A percentile compares a stretch with the other conserved stretches of the same genome.
These are phyloP conservation scores for Corynorhinus townsendii DNA, from an alignment of 2,113 vertebrate genomes.

Conservation along the genomic window DNA sequence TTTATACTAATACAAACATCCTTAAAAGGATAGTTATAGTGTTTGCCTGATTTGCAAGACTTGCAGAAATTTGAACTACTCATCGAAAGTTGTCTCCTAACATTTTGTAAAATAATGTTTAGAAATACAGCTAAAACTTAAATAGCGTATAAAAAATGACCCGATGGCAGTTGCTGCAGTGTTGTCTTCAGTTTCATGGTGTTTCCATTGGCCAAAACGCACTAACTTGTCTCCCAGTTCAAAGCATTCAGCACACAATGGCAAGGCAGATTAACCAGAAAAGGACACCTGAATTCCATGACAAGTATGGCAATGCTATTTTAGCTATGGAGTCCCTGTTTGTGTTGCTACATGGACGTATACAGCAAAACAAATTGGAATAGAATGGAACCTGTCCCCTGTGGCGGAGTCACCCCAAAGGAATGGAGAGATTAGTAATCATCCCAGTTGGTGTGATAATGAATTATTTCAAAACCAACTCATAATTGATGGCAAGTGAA, in stretches of 20 bases:
- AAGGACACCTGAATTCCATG: conserved; percentile 77
- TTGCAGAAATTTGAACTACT: not conserved
- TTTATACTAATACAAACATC: not conserved
- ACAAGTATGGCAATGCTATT: conserved; percentile 81
- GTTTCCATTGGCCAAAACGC: too few species aligned
- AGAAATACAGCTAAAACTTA: not conserved
- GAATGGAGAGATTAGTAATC: conserved; percentile 84
- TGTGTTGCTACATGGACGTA: conserved; percentile 78
- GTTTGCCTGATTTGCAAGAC: not conserved
- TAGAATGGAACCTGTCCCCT: conserved; percentile 92
- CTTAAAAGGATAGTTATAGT: not conserved
- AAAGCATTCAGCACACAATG: conserved; percentile 69
- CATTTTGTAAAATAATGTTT: not conserved
- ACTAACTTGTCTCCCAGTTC: conserved; percentile 60
- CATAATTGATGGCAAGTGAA: conserved; percentile 31
- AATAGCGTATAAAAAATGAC: not conserved
- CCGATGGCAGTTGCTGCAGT: too few species aligned
- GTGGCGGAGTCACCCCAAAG: conserved; percentile 89
- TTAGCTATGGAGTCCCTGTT: conserved; percentile 69
- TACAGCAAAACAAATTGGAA: conserved; percentile 83
- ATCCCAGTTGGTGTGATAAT: conserved; percentile 13
- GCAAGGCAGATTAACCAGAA: conserved; percentile 77
- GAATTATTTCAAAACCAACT: conserved; percentile 54
- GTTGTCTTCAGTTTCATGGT: too few species aligned
- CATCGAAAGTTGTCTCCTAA: not conserved